Percentiles rank a stretch among this genome's conserved stretches.
phyloP scores from a whole-genome alignment of 2,113 vertebrate species.

The Zingel zingel region DNA sequence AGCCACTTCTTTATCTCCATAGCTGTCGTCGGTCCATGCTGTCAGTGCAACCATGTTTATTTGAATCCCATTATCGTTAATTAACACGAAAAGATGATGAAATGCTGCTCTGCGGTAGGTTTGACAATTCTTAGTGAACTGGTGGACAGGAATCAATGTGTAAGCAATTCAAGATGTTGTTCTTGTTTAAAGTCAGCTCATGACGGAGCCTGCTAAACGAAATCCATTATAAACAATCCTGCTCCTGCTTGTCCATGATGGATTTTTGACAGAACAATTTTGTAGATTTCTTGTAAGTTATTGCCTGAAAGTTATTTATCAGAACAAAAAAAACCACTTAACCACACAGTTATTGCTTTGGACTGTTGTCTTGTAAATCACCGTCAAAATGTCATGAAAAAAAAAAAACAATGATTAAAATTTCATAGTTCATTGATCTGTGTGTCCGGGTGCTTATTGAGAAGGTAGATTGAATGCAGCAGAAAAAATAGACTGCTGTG shows the following conservation, averaged over 20 bases:
- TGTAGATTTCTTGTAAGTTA: slow-evolving; percentile 14
- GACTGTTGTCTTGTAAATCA: not conserved
- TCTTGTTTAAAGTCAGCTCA: slow-evolving; percentile 15
- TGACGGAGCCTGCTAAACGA: slow-evolving; percentile 22
- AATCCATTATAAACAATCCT: slow-evolving; percentile 36
- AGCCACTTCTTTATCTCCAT: slow-evolving; percentile 8
- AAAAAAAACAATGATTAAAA: slow-evolving; percentile 9
- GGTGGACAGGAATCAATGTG: slow-evolving; percentile 14
- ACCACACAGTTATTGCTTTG: not conserved
- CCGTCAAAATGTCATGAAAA: not conserved
- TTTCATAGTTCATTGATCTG: slow-evolving; percentile 16
- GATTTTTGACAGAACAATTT: slow-evolving; percentile 29
- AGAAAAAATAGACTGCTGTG: not conserved
- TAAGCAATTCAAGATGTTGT: not conserved
- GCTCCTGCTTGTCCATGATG: not conserved
- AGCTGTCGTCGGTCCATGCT: not conserved
- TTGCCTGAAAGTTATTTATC: slow-evolving; percentile 16
- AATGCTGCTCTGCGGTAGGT: not conserved
- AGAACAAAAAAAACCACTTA: slow-evolving; percentile 8
- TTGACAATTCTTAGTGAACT: not conserved
- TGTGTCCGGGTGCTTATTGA: not conserved
- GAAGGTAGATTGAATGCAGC: not conserved
- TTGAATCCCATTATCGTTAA: slow-evolving; percentile 4
- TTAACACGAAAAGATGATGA: slow-evolving; percentile 14
- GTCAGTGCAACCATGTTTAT: slow-evolving; percentile 15